Percentiles rank a stretch among this genome's conserved stretches.
Conservation (phyloP, 2,113 vertebrate genomes). For the Poeciliopsis prolifica region DNA sequence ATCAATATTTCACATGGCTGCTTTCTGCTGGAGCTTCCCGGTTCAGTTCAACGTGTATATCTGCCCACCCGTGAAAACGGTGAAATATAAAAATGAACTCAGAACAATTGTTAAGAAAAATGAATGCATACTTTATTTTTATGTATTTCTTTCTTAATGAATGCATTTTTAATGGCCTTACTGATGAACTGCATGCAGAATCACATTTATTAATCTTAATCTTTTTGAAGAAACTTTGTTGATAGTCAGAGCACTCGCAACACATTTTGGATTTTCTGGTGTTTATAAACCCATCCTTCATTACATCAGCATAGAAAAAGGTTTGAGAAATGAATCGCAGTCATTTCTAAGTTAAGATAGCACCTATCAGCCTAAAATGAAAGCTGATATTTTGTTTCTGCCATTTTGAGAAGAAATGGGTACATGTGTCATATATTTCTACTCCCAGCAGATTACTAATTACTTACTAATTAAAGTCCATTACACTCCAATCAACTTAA, state of each 20-base stretch:
- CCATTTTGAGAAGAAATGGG: background rate
- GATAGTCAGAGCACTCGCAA: background rate
- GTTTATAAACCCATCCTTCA: background rate
- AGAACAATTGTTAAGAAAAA: background rate
- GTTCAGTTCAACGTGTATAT: conserved; percentile 6
- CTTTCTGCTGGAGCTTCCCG: conserved; percentile 29
- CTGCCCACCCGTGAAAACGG: background rate
- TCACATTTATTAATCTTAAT: background rate
- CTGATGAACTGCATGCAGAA: background rate
- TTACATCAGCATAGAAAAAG: background rate
- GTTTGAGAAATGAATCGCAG: background rate
- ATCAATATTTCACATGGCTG: conserved; percentile 61
- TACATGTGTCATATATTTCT: background rate
- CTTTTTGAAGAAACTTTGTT: background rate
- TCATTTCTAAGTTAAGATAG: background rate
- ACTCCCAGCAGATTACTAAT: no score
- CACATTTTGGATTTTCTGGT: background rate
- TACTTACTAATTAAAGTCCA: no score
- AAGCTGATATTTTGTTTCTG: background rate
- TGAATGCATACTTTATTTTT: background rate
- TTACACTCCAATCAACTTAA: no score
- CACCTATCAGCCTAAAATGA: background rate
- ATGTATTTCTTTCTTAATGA: no score
- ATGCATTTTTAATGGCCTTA: background rate
- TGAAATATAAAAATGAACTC: background rate